Evolutionary conservation across 2,888 invertebrate genomes (phyloP).

Genomic region (Lottia gigantea): DNA sequence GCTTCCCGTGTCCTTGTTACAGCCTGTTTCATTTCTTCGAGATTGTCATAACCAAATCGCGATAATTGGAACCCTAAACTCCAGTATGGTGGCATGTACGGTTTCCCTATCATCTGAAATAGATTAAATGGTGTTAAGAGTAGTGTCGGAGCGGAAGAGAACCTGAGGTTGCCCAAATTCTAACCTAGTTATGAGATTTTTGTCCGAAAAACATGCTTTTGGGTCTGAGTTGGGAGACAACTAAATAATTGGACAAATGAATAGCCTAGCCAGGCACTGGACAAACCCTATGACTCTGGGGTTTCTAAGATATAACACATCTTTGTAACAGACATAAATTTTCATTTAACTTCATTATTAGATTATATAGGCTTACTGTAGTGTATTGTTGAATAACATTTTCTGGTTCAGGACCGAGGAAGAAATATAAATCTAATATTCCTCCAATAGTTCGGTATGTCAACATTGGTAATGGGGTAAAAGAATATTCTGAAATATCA

Average conservation of each 20-base stretch:
- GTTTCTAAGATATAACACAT: neutral
- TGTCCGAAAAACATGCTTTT: too few relatives aligned
- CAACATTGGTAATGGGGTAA: slow-evolving; percentile 77
- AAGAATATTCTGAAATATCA: slow-evolving; percentile 35
- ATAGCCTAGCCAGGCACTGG: too few relatives aligned
- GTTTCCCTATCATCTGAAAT: slow-evolving; percentile 74
- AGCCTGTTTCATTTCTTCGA: slow-evolving; percentile 50
- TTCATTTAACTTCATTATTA: neutral
- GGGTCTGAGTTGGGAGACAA: too few relatives aligned
- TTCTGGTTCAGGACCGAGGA: slow-evolving; percentile 80
- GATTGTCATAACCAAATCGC: slow-evolving; percentile 71
- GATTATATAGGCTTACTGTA: slow-evolving; percentile 38
- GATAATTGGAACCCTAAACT: slow-evolving; percentile 87
- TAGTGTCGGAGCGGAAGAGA: too few relatives aligned
- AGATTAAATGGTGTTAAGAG: too few relatives aligned
- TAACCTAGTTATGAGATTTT: too few relatives aligned
- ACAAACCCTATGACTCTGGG: too few relatives aligned
- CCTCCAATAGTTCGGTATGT: slow-evolving; percentile 87
- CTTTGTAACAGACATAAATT: neutral
- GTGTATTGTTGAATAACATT: slow-evolving; percentile 69
- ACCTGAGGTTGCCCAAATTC: too few relatives aligned
- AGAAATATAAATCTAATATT: slow-evolving; percentile 81
- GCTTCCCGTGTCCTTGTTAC: slow-evolving; percentile 52
- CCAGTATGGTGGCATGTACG: slow-evolving; percentile 89
- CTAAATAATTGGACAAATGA: too few relatives aligned